phyloP scores from a whole-genome alignment of 2,797 vertebrate genomes.

The Streptopelia turtur region DNA sequence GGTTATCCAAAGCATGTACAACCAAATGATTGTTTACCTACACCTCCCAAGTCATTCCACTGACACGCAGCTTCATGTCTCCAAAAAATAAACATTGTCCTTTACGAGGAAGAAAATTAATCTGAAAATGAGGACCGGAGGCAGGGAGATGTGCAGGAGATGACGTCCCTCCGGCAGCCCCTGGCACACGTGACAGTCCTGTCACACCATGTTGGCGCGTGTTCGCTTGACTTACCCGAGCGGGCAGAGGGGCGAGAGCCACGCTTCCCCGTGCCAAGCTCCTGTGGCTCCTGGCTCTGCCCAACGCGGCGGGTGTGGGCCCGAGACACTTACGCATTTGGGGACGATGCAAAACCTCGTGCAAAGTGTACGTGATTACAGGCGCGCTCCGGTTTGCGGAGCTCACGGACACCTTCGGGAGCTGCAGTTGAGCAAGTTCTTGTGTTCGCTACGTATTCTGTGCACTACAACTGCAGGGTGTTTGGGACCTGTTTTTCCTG shows the following conservation, averaged over 20 bases:
- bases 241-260: background rate
- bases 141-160: background rate
- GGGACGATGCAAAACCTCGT: background rate
- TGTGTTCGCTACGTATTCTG: background rate
- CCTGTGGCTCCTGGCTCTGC: background rate
- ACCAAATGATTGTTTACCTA: background rate
- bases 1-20: background rate
- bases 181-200: background rate
- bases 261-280: background rate
- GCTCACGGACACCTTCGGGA: background rate
- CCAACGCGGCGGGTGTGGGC: background rate
- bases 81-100: background rate
- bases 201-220: background rate
- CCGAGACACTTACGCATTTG: fast-evolving
- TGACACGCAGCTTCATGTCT: background rate
- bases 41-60: background rate
- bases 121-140: background rate
- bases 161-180: fast-evolving
- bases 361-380: background rate
- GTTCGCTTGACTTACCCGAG: background rate
- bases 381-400: fast-evolving
- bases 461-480: background rate
- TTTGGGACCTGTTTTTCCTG: slow-evolving; percentile 14
- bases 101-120: background rate
- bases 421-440: fast-evolving